Percentiles rank a stretch among this genome's conserved stretches.
Evolutionary conservation across 1,140 invertebrate species (phyloP).

Genomic region (Pseudomyrmex sp.): DNA sequence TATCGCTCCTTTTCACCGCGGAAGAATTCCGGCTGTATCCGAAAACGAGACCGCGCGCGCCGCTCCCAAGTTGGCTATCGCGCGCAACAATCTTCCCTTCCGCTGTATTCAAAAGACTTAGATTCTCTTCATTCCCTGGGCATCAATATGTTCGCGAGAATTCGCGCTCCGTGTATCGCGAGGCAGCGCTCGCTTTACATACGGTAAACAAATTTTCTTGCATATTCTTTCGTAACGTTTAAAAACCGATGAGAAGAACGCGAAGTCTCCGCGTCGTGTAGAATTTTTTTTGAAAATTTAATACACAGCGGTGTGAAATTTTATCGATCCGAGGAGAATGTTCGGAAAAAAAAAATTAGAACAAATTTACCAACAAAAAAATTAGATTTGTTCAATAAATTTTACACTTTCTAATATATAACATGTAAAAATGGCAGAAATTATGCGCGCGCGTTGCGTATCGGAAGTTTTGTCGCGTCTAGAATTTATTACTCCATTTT

Average conservation of each 20-base stretch:
- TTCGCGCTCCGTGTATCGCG: neutral
- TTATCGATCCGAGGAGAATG: no score
- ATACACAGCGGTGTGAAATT: no score
- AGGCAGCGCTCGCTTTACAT: neutral
- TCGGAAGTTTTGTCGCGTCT: no score
- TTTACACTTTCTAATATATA: no score
- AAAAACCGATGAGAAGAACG: neutral
- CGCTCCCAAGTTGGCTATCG: conserved; percentile 46
- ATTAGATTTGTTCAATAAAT: no score
- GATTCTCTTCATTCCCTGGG: conserved; percentile 36
- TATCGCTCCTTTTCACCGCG: conserved; percentile 44
- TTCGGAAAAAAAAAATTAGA: no score
- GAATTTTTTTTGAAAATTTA: neutral
- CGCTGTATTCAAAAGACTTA: conserved; percentile 33
- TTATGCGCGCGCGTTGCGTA: no score
- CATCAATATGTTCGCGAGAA: conserved; percentile 45
- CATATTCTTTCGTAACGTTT: neutral
- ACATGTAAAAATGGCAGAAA: no score
- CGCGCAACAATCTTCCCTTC: conserved; percentile 14
- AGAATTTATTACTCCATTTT: no score
- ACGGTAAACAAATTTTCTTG: conserved; percentile 36
- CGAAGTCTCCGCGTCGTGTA: neutral
- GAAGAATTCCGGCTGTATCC: conserved; percentile 57
- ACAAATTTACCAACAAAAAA: no score
- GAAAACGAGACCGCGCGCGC: conserved; percentile 7